A percentile compares a stretch with the other conserved stretches of the same genome.
These are phyloP conservation scores for Malurus elegans DNA, from an alignment of 2,113 vertebrate genomes.

Conservation along the genomic window DNA sequence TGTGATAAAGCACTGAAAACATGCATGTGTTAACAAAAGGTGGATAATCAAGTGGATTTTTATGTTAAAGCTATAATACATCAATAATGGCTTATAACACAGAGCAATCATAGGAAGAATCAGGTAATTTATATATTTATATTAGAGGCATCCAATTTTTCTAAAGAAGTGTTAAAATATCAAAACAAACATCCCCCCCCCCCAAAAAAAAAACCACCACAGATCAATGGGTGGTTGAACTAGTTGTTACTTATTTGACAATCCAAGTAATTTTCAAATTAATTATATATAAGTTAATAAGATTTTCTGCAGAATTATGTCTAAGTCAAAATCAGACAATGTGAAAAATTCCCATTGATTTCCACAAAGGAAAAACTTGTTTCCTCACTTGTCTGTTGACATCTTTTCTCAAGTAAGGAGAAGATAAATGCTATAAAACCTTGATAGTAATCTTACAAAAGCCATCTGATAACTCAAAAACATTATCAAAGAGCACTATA, in stretches of 20 bases:
- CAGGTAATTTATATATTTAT: background rate
- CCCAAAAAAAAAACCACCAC: fast-evolving
- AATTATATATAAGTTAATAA: background rate
- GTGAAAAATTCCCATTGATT: background rate
- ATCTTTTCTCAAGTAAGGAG: background rate
- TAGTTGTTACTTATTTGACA: background rate
- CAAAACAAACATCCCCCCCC: background rate
- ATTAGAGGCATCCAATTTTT: background rate
- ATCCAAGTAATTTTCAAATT: background rate
- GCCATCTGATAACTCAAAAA: background rate
- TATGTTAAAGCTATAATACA: background rate
- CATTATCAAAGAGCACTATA: background rate
- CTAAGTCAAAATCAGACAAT: background rate
- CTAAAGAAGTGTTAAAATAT: background rate
- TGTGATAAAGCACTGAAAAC: background rate
- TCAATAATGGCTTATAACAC: background rate
- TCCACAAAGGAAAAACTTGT: background rate
- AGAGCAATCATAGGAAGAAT: background rate
- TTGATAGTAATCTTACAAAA: background rate
- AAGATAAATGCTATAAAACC: background rate
- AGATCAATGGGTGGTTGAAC: background rate
- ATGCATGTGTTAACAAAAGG: background rate
- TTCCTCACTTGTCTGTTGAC: background rate
- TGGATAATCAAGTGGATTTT: background rate
- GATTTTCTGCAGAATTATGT: background rate